Conservation (phyloP, 2,797 vertebrate species). For the Synaphobranchus kaupii region DNA sequence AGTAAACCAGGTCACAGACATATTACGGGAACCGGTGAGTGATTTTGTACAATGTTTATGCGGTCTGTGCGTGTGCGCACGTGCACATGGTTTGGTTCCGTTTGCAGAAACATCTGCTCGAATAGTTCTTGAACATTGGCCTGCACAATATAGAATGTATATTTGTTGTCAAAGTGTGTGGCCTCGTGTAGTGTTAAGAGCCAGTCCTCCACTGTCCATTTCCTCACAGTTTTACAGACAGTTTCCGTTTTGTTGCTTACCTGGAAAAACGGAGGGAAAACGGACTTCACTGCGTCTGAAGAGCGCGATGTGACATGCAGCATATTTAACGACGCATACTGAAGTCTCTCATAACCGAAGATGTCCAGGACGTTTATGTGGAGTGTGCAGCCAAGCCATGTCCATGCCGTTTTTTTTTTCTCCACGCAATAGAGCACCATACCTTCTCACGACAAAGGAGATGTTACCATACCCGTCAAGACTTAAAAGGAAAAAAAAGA, state of each 20-base stretch:
- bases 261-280: neutral
- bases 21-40: neutral
- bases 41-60: neutral
- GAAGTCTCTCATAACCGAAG: slow-evolving; percentile 8
- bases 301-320: neutral
- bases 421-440: neutral
- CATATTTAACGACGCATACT: slow-evolving; percentile 23
- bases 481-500: slow-evolving; percentile 65
- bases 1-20: neutral
- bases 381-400: neutral
- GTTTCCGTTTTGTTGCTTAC: neutral
- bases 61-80: neutral
- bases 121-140: neutral
- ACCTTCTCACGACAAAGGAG: slow-evolving; percentile 36
- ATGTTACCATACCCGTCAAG: slow-evolving; percentile 30
- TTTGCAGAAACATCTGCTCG: neutral
- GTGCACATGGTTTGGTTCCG: neutral
- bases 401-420: neutral
- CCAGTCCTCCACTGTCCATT: neutral
- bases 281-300: neutral
- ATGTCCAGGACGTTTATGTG: neutral
- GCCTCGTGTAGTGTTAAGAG: neutral
- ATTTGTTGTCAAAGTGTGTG: slow-evolving; percentile 21
- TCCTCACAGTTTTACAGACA: neutral
- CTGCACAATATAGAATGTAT: slow-evolving; percentile 6